Conservation (phyloP, 2,113 vertebrate genomes). For the human (Homo sapiens) region DNA sequence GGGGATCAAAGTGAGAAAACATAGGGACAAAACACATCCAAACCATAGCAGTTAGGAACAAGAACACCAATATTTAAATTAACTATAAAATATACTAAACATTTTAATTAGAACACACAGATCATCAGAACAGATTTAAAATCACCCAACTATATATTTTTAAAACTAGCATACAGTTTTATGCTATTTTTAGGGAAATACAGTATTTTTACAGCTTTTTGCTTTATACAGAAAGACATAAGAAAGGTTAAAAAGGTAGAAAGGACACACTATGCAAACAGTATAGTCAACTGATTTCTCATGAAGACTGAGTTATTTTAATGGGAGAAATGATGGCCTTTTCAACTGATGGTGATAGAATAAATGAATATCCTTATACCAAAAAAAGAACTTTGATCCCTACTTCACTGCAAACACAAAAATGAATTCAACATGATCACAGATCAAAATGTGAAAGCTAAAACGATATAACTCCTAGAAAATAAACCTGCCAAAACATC, state of each 20-base stretch:
- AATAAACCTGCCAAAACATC: background rate
- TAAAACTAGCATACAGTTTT: too few relatives aligned
- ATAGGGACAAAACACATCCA: background rate
- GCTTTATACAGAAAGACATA: too few relatives aligned
- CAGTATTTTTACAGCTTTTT: too few relatives aligned
- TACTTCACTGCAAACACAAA: background rate
- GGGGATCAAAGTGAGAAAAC: background rate
- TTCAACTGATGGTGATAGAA: background rate
- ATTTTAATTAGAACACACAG: too few relatives aligned
- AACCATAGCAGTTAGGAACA: background rate
- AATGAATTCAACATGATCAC: slow-evolving; percentile 1
- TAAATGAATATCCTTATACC: background rate
- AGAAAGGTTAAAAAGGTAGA: too few relatives aligned
- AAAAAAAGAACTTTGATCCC: background rate
- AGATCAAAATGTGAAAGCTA: background rate
- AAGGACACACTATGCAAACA: background rate
- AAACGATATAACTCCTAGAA: background rate
- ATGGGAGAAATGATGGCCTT: background rate
- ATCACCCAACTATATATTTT: too few relatives aligned
- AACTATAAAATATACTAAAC: too few relatives aligned
- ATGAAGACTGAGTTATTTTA: background rate
- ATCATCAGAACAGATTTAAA: too few relatives aligned
- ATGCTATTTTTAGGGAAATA: too few relatives aligned
- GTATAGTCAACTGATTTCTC: background rate
- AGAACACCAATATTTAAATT: background rate